Percentiles rank a stretch among this genome's conserved stretches.
Evolutionary conservation across 2,888 invertebrate genomes (phyloP).

Genomic region (Laothoe populi): DNA sequence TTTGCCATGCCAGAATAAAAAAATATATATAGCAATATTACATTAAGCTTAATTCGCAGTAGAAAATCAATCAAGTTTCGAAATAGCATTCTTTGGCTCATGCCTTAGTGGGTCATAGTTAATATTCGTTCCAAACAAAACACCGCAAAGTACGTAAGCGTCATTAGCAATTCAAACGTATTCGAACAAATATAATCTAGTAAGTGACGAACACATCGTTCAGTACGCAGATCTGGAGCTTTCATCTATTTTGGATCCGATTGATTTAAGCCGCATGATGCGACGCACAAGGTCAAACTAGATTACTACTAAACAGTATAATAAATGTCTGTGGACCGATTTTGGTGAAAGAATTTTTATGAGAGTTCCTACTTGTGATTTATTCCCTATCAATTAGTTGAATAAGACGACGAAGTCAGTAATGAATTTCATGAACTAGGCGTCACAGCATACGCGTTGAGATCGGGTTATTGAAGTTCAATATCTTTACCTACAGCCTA

Average conservation of each 20-base stretch:
- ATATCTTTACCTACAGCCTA: too few species aligned
- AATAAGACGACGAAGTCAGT: too few species aligned
- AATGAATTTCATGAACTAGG: too few species aligned
- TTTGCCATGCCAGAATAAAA: too few species aligned
- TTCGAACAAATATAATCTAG: conserved; percentile 16
- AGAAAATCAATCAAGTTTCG: not conserved
- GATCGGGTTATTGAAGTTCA: too few species aligned
- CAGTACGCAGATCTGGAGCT: conserved; percentile 46
- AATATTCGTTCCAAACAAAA: not conserved
- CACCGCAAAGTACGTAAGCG: not conserved
- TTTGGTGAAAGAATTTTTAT: too few species aligned
- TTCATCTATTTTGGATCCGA: conserved; percentile 68
- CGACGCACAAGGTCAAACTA: conserved; percentile 46
- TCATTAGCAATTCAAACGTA: not conserved
- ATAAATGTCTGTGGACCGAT: conserved; percentile 18
- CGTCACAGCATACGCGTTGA: too few species aligned
- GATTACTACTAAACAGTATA: conserved; percentile 18
- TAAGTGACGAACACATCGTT: conserved; percentile 45
- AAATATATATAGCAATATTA: too few species aligned
- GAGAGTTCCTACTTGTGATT: too few species aligned
- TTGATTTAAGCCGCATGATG: conserved; percentile 53
- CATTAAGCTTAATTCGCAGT: not conserved
- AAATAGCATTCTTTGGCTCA: conserved; percentile 3
- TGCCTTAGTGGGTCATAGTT: conserved; percentile 9
- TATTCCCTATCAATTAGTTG: too few species aligned